phyloP scores from a whole-genome alignment of 2,113 vertebrate genomes.

The Menura novaehollandiae region DNA sequence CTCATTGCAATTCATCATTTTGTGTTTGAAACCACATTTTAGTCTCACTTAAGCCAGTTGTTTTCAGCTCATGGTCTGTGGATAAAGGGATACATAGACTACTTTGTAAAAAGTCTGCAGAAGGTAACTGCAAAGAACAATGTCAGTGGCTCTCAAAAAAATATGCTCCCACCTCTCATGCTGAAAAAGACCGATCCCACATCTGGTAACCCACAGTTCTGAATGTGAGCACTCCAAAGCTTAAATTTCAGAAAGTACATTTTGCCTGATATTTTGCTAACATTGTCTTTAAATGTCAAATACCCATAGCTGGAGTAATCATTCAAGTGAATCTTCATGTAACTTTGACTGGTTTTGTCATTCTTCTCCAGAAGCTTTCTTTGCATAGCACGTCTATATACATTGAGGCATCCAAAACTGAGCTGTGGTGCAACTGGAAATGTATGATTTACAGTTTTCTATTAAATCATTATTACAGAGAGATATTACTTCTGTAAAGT shows the following conservation, averaged over 20 bases:
- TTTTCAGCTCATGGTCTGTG: not conserved
- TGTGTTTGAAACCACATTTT: not conserved
- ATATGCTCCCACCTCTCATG: not conserved
- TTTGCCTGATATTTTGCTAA: not conserved
- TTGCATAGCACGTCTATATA: not conserved
- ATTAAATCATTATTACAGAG: not conserved
- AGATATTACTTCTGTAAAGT: not conserved
- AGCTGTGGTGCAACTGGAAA: not conserved
- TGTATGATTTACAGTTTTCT: not conserved
- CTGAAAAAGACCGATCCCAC: not conserved
- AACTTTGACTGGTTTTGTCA: not conserved
- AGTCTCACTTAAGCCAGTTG: rapidly evolving
- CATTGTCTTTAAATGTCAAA: not conserved
- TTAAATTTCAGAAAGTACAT: not conserved
- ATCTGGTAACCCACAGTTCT: not conserved
- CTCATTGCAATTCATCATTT: not conserved
- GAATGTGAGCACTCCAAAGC: not conserved
- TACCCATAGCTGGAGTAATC: not conserved
- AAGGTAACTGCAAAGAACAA: not conserved
- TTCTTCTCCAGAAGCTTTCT: not conserved
- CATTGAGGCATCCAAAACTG: not conserved
- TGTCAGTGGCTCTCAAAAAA: not conserved
- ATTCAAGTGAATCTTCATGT: not conserved
- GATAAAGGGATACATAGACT: not conserved
- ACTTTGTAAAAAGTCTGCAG: not conserved